phyloP scores from a whole-genome alignment of 2,113 vertebrate species.

The Patagioenas fasciata region DNA sequence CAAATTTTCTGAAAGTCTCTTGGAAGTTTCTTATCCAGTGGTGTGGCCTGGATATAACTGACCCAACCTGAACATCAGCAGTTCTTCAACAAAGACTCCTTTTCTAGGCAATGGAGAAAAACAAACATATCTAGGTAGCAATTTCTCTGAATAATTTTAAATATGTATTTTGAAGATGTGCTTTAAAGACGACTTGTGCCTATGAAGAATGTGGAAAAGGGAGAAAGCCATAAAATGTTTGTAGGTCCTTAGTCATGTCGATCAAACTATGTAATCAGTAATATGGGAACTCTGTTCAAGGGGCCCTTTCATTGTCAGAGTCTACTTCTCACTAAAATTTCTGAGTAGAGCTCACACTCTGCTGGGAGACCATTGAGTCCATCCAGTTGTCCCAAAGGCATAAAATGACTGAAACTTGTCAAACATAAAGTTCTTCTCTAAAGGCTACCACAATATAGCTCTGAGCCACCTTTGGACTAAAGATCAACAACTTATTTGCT shows the following conservation, averaged over 20 bases:
- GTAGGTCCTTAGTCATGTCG: not conserved
- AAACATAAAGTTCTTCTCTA: not conserved
- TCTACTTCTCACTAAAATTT: not conserved
- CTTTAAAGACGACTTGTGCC: not conserved
- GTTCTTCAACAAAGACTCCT: not conserved
- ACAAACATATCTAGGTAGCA: not conserved
- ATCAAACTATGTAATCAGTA: not conserved
- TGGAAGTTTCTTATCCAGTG: not conserved
- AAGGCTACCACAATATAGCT: not conserved
- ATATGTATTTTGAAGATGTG: not conserved
- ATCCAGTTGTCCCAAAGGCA: not conserved
- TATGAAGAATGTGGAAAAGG: not conserved
- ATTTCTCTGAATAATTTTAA: not conserved
- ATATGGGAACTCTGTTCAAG: not conserved
- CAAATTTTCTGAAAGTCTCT: not conserved
- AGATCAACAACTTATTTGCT: not conserved
- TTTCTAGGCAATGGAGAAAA: not conserved
- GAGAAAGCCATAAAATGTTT: not conserved
- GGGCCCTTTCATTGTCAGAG: not conserved
- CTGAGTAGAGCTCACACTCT: not conserved
- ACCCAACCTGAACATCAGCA: not conserved
- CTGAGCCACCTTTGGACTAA: not conserved
- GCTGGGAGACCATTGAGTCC: not conserved
- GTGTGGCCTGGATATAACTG: not conserved
- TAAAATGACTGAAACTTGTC: not conserved